Conservation (phyloP, 2,797 vertebrate genomes). For the Cyclopterus lumpus region DNA sequence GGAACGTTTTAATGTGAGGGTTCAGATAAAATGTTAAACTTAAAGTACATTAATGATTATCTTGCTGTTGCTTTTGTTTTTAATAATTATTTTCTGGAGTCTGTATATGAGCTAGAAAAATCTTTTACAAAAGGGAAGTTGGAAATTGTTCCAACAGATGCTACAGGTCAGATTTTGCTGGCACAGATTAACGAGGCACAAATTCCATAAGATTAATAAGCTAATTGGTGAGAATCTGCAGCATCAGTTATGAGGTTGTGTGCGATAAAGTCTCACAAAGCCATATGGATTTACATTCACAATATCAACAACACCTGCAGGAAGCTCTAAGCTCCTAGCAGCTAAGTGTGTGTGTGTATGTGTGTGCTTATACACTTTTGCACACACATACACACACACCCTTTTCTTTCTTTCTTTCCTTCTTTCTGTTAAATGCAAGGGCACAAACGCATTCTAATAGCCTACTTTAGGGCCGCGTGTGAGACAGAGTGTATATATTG, state of each 20-base stretch:
- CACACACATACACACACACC: neutral
- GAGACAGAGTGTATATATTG: constrained; percentile 42
- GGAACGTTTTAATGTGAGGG: too few relatives aligned
- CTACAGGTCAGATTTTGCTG: too few relatives aligned
- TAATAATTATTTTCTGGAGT: too few relatives aligned
- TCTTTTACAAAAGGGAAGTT: too few relatives aligned
- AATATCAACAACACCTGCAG: constrained; percentile 54
- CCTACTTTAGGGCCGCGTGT: constrained; percentile 8
- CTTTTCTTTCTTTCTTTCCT: neutral
- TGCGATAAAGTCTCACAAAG: constrained; percentile 6
- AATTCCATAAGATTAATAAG: constrained; percentile 25
- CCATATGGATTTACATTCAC: constrained; percentile 55
- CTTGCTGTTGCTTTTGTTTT: too few relatives aligned
- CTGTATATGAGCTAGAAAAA: too few relatives aligned
- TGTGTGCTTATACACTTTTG: neutral
- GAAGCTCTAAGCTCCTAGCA: constrained; percentile 14
- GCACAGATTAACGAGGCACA: too few relatives aligned
- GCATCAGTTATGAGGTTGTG: constrained; percentile 14
- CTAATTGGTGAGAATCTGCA: constrained; percentile 24
- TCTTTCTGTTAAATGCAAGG: too few relatives aligned
- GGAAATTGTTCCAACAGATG: too few relatives aligned
- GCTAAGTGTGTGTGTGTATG: constrained; percentile 8
- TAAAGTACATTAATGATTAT: too few relatives aligned
- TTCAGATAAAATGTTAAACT: too few relatives aligned
- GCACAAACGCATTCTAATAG: constrained; percentile 20